Conservation (phyloP, 2,113 vertebrate genomes). For the Oryzias melastigma region DNA sequence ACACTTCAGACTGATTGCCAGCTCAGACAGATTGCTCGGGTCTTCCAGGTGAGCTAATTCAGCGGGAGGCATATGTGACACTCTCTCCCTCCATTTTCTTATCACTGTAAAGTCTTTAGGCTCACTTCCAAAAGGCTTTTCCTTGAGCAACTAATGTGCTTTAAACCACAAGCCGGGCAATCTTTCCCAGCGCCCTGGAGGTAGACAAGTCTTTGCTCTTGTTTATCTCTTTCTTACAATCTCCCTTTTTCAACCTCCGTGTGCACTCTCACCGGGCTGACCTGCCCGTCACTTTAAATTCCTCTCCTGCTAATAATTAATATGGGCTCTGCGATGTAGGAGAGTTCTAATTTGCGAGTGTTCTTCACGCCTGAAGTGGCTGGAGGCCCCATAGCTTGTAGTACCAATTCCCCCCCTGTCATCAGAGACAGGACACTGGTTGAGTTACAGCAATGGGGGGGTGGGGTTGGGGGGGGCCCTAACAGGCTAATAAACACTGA, state of each 20-base stretch:
- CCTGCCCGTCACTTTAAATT: constrained; percentile 77
- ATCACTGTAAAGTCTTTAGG: constrained; percentile 75
- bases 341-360: constrained; percentile 80
- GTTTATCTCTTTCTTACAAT: constrained; percentile 41
- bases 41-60: constrained; percentile 57
- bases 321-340: constrained; percentile 66
- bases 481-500: constrained; percentile 74
- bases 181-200: constrained; percentile 68
- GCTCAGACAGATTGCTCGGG: constrained; percentile 31
- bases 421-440: constrained; percentile 68
- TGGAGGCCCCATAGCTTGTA: constrained; percentile 72
- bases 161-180: constrained; percentile 69
- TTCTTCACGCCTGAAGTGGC: constrained; percentile 78
- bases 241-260: constrained; percentile 16
- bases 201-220: constrained; percentile 60
- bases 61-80: constrained; percentile 47
- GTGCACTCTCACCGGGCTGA: constrained; percentile 58
- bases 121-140: constrained; percentile 71
- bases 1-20: constrained; percentile 52
- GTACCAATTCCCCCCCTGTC: constrained; percentile 73
- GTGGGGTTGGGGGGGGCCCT: constrained; percentile 42
- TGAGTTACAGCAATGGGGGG: constrained; percentile 64
- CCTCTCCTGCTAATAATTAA: constrained; percentile 80
- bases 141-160: constrained; percentile 75
- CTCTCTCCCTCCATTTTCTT: constrained; percentile 52